phyloP scores from a whole-genome alignment of 2,888 invertebrate species.

The Drosophila greeni region DNA sequence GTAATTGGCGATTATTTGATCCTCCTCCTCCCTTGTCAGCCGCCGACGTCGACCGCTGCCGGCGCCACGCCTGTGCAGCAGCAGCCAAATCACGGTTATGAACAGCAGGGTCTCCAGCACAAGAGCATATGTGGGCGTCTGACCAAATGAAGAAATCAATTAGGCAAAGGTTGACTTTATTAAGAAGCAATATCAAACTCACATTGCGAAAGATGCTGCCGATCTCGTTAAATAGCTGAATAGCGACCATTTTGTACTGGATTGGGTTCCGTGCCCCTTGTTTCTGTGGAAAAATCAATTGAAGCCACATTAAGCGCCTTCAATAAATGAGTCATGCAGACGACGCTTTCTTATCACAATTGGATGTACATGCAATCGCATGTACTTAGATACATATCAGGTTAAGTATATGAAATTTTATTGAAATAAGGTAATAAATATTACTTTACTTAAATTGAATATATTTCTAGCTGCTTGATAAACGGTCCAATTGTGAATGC shows the following conservation, averaged over 20 bases:
- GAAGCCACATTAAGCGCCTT: slow-evolving; percentile 29
- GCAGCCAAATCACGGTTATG: slow-evolving; percentile 75
- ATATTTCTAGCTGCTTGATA: too few species aligned
- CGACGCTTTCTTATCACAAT: slow-evolving; percentile 41
- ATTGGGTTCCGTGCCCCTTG: slow-evolving; percentile 1
- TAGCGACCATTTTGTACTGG: slow-evolving; percentile 68
- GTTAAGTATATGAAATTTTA: background rate
- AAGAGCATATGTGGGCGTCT: slow-evolving; percentile 78
- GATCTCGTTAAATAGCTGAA: slow-evolving; percentile 76
- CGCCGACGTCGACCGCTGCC: slow-evolving; percentile 55
- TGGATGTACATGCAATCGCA: background rate
- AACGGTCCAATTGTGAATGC: background rate
- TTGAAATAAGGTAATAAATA: background rate
- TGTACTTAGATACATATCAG: background rate
- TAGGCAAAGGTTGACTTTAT: background rate
- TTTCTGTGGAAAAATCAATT: slow-evolving; percentile 63
- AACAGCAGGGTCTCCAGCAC: slow-evolving; percentile 73
- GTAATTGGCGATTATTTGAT: slow-evolving; percentile 83
- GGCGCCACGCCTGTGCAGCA: slow-evolving; percentile 73
- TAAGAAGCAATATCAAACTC: slow-evolving; percentile 38
- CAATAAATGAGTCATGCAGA: slow-evolving; percentile 51
- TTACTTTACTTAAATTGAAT: background rate
- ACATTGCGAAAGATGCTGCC: slow-evolving; percentile 76
- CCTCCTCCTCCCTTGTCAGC: slow-evolving; percentile 70
- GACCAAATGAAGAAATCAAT: background rate